phyloP scores from a whole-genome alignment of 1,140 invertebrate genomes.

The Vanessa atalanta region DNA sequence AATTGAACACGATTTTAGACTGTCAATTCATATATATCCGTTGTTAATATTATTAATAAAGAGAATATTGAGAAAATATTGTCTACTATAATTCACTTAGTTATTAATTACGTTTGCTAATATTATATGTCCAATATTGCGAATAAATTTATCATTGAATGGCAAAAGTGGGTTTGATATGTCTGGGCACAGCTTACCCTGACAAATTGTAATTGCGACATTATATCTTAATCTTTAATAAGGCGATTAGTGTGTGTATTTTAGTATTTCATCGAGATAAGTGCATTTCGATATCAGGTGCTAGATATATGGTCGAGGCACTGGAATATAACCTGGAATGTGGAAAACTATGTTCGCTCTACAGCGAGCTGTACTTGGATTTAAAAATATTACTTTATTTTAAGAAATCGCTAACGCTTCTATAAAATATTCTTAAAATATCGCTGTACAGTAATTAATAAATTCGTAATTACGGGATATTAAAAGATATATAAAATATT shows the following conservation, averaged over 20 bases:
- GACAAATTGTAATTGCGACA: conserved; percentile 28
- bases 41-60: not conserved
- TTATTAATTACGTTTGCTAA: not conserved
- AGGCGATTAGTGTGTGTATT: conserved; percentile 23
- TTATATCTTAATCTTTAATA: conserved; percentile 26
- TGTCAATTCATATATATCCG: no score
- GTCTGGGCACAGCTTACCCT: conserved; percentile 10
- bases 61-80: not conserved
- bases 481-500: no score
- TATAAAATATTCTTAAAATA: not conserved
- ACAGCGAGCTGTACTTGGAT: not conserved
- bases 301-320: not conserved
- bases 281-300: conserved; percentile 11
- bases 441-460: not conserved
- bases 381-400: not conserved
- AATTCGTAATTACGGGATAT: no score
- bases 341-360: conserved; percentile 1
- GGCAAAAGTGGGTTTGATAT: conserved; percentile 11
- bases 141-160: conserved; percentile 8
- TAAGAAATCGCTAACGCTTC: not conserved
- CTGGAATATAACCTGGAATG: conserved; percentile 17
- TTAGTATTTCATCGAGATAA: conserved; percentile 23
- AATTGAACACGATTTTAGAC: no score
- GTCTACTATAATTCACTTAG: not conserved
- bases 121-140: not conserved